Base-by-base conservation (phyloP, 2,113 vertebrate species). In the Oncorhynchus kisutch region DNA sequence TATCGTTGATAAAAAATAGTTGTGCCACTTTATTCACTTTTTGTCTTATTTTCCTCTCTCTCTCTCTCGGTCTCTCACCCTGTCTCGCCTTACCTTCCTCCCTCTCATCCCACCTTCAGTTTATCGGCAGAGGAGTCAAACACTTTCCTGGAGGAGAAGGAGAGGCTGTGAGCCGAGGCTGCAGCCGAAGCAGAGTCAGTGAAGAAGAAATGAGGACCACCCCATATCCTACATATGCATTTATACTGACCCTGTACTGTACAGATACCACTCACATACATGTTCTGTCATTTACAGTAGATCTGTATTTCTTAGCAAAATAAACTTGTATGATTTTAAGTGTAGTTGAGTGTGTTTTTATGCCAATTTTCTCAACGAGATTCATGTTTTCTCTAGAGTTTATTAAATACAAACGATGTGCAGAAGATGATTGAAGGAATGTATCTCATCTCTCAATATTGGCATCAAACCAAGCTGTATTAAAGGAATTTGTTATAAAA, bases 101-200 rank as follows among this genome's bases (percentile, higher is more conserved):
- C 6, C 8, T 39, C 39, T 39, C 29, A 16, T n/a, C 71, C 59
- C 60, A 9, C 71, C 60, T 73, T 57, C 90, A 97, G 96, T 79
- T 91, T 97, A 68, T 90, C 90, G 18, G 86, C 94, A 1, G 94
- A 95, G 70, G 94, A 97, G 49, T 95, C 96, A 77, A 91, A 80
- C 59, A 83, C 83, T 66, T 97, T 97, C 86, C 85, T 94, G 87
- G 90, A 93, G 85, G 87, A 94, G 87, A 88, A 94, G 45, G 95
- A 94, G 78, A 90, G 88, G 77, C 77, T 96, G 81, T 93, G 90
- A 73, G 93, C 90, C 0, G 94, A 95, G 39, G 92, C 88, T 1
- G 92, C 90, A 2, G 92, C 87, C 3, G 88, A 87, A 1, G 92
- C 92, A 34, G 4, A 34, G 3, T 5, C 45, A 0, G 48, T 64